Percentiles rank a stretch among this genome's conserved stretches.
phyloP scores from a whole-genome alignment of 2,797 vertebrate species.

The Tangara arthus region DNA sequence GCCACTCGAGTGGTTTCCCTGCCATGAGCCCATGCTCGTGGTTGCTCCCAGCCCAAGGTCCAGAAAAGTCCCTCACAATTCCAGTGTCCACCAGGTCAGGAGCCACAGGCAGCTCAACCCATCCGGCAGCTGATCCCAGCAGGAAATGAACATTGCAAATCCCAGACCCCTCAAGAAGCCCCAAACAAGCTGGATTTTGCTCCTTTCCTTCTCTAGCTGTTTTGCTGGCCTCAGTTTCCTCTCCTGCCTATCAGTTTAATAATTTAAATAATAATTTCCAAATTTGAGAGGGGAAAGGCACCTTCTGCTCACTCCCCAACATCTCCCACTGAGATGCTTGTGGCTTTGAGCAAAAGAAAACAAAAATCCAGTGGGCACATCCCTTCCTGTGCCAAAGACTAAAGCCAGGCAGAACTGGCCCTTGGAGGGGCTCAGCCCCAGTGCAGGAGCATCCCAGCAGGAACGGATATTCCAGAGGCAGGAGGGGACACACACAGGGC shows the following conservation, averaged over 20 bases:
- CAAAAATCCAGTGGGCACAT: fast-evolving
- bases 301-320: fast-evolving
- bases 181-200: background rate
- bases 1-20: background rate
- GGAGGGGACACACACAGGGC: background rate
- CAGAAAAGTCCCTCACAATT: background rate
- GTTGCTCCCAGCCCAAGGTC: background rate
- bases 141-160: background rate
- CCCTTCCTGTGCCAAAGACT: background rate
- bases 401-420: background rate
- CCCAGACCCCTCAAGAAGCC: background rate
- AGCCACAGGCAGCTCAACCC: background rate
- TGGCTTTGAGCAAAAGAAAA: background rate
- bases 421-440: background rate
- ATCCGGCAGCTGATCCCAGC: background rate
- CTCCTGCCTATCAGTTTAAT: background rate
- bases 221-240: background rate
- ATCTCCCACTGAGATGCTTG: fast-evolving
- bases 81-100: background rate
- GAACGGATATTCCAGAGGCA: background rate
- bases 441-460: fast-evolving
- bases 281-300: fast-evolving
- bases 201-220: background rate
- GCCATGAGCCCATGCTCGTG: background rate
- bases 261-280: background rate